Percentiles rank a stretch among this genome's conserved stretches.
Evolutionary conservation across 1,140 invertebrate genomes (phyloP).

Genomic region (Idris sp.): DNA sequence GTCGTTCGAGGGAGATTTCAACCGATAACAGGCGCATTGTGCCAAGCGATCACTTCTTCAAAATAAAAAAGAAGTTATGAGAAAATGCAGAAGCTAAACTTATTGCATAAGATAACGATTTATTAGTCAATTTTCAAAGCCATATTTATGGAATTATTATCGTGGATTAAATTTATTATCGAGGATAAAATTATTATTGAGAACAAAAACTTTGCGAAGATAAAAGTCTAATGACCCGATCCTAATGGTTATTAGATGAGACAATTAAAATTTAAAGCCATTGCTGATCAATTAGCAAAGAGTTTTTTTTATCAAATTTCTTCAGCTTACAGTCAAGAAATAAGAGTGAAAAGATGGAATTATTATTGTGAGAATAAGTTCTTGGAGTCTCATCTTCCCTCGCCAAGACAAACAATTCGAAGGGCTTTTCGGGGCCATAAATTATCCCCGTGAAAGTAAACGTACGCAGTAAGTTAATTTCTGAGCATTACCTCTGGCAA

Average conservation of each 20-base stretch:
- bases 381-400: constrained; percentile 31
- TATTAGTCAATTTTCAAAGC: too few relatives aligned
- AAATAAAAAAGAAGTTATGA: constrained; percentile 1
- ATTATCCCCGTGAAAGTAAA: constrained; percentile 63
- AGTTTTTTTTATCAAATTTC: constrained; percentile 49
- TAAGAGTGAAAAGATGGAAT: constrained; percentile 18
- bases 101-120: too few relatives aligned
- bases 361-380: constrained; percentile 20
- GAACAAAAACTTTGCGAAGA: too few relatives aligned
- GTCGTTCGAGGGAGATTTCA: constrained; percentile 70
- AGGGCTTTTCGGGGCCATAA: constrained; percentile 62
- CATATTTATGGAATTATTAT: too few relatives aligned
- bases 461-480: constrained; percentile 69
- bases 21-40: constrained; percentile 72
- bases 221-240: constrained; percentile 70
- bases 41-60: constrained; percentile 60
- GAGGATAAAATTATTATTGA: too few relatives aligned
- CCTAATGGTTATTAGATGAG: constrained; percentile 63
- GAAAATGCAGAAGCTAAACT: too few relatives aligned
- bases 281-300: constrained; percentile 75
- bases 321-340: constrained; percentile 6
- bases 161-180: too few relatives aligned
- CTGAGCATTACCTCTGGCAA: constrained; percentile 60
- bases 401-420: constrained; percentile 67
- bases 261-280: constrained; percentile 66